phyloP scores from a whole-genome alignment of 2,113 vertebrate species.

The Rana temporaria region DNA sequence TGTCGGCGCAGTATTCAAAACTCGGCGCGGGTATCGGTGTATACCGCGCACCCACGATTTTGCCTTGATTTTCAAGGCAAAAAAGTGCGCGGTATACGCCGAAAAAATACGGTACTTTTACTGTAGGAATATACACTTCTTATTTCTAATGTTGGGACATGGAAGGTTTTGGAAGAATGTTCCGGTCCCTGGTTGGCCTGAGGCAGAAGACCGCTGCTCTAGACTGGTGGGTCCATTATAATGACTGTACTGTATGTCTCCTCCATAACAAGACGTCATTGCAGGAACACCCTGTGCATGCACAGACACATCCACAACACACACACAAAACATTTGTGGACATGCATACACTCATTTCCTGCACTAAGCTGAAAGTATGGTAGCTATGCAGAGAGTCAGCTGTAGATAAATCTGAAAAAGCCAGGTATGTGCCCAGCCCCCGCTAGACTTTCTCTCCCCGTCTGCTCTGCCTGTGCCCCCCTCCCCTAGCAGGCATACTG shows the following conservation, averaged over 20 bases:
- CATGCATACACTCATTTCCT: neutral
- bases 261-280: neutral
- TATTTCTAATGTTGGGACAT: too few relatives aligned
- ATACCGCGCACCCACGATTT: too few relatives aligned
- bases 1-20: too few relatives aligned
- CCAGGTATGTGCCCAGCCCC: slow-evolving; percentile 42
- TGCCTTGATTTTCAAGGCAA: too few relatives aligned
- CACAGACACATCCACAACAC: neutral
- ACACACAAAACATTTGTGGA: neutral
- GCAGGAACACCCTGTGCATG: neutral
- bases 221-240: neutral
- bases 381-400: slow-evolving; percentile 3
- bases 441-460: neutral
- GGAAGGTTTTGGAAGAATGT: too few relatives aligned
- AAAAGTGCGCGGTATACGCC: too few relatives aligned
- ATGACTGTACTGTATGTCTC: neutral
- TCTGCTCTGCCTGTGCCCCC: slow-evolving; percentile 12
- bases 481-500: neutral
- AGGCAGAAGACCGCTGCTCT: too few relatives aligned
- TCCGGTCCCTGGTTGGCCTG: too few relatives aligned
- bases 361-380: neutral
- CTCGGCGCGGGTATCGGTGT: too few relatives aligned
- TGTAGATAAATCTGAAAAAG: slow-evolving; percentile 21
- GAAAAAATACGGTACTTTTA: too few relatives aligned
- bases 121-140: too few relatives aligned